These are phyloP conservation scores for Ptychadena robeensis DNA, from an alignment of 2,797 vertebrate genomes.

Conservation along the genomic window DNA sequence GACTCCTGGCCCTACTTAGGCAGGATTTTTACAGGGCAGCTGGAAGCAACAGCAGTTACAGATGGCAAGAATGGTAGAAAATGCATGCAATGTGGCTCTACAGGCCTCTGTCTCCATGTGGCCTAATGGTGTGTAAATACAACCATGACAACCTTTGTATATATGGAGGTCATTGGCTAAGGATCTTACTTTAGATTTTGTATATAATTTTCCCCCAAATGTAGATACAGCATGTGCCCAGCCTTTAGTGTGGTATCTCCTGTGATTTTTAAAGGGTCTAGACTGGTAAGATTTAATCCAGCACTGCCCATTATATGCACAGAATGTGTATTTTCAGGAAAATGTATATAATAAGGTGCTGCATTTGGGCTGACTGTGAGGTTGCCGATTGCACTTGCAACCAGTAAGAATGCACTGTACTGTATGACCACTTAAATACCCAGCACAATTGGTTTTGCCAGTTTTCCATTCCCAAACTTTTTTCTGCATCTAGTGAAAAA, in stretches of 20 bases:
- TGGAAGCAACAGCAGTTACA: background rate
- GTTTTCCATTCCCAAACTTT: too few species aligned
- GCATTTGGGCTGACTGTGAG: background rate
- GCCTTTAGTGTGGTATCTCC: background rate
- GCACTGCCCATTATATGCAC: constrained; percentile 29
- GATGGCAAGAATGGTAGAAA: background rate
- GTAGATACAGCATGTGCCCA: constrained; percentile 30
- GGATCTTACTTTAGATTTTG: constrained; percentile 12
- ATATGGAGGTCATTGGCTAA: background rate
- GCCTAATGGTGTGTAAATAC: background rate
- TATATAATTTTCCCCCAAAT: constrained; percentile 3
- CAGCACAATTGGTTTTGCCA: background rate
- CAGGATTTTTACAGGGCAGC: background rate
- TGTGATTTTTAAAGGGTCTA: background rate
- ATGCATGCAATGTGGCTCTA: background rate
- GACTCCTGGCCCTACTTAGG: constrained; percentile 2
- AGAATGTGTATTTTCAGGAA: constrained; percentile 43
- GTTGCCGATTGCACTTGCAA: constrained; percentile 4
- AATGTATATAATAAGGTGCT: constrained; percentile 48
- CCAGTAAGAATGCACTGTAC: background rate
- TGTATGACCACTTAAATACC: constrained; percentile 8
- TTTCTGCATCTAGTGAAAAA: background rate
- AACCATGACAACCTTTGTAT: background rate
- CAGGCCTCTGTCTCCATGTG: background rate
- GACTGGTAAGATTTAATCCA: constrained; percentile 2